Evolutionary conservation across 2,888 invertebrate species (phyloP).

Genomic region (Tetramorium bicarinatum): DNA sequence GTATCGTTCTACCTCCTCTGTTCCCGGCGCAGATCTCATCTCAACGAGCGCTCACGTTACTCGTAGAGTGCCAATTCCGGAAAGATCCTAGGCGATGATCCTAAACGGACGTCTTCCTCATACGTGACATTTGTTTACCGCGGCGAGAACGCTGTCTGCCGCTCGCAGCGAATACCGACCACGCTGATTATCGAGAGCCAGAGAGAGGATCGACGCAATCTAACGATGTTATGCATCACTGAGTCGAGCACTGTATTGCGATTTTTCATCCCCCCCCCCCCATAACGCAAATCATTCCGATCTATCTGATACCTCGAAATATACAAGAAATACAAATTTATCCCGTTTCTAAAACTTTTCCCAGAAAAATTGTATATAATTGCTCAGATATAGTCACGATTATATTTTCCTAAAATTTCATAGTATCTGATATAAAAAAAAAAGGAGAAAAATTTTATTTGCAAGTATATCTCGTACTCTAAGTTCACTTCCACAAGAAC

Average conservation of each 20-base stretch:
- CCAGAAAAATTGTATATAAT: not conserved
- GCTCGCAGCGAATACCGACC: conserved; percentile 32
- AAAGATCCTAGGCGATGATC: conserved; percentile 50
- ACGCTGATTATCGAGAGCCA: conserved; percentile 18
- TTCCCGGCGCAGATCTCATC: conserved; percentile 62
- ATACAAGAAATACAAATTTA: not conserved
- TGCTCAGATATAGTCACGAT: not conserved
- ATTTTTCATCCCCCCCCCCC: not conserved
- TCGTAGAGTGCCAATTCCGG: conserved; percentile 63
- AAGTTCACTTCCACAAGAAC: not conserved
- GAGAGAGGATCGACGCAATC: conserved; percentile 22
- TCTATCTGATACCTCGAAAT: not conserved
- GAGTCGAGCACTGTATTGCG: conserved; percentile 24
- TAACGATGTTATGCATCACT: conserved; percentile 55
- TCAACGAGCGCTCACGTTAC: conserved; percentile 66
- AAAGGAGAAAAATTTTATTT: not conserved
- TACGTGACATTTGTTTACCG: conserved; percentile 53
- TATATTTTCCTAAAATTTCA: not conserved
- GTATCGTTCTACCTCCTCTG: conserved; percentile 37
- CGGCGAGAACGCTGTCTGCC: not conserved
- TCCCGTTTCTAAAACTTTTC: not conserved
- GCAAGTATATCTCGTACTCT: not conserved
- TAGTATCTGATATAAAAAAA: not conserved
- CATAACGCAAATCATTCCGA: not conserved
- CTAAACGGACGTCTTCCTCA: conserved; percentile 46